Percentiles rank a stretch among this genome's conserved stretches.
Evolutionary conservation across 2,797 vertebrate genomes (phyloP).

Genomic region (Ctenosaura bakeri): DNA sequence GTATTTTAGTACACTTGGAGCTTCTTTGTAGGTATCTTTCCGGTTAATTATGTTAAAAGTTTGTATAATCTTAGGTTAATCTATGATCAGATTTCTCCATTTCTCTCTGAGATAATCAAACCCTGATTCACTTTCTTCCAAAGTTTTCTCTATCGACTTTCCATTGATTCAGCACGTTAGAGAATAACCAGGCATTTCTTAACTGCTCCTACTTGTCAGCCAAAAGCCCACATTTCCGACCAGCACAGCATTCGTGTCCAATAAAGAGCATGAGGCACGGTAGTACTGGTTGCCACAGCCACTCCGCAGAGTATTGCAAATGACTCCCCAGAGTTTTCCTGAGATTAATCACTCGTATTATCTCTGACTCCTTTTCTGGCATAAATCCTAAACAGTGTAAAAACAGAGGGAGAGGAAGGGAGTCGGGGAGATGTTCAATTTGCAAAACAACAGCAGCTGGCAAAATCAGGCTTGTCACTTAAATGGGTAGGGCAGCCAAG

Average conservation of each 20-base stretch:
- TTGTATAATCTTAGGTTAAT: no score
- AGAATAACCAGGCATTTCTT: neutral
- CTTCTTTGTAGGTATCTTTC: no score
- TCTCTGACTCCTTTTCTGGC: neutral
- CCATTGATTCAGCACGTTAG: no score
- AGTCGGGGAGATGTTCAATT: neutral
- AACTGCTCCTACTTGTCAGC: neutral
- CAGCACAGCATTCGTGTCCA: neutral
- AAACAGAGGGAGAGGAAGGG: neutral
- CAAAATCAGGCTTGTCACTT: neutral
- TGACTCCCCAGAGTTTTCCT: neutral
- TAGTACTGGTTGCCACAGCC: neutral
- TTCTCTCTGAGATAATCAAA: no score
- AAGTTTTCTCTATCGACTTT: no score
- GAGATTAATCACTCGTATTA: neutral
- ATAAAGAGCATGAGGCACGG: neutral
- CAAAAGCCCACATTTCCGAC: no score
- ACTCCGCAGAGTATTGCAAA: neutral
- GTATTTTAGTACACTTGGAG: no score
- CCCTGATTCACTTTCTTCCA: no score
- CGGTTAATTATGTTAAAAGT: no score
- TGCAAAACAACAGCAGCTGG: neutral
- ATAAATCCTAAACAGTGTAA: fast-evolving
- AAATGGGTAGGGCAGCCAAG: no score
- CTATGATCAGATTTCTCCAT: no score